Conservation (phyloP, 1,140 invertebrate genomes). For the Saccostrea cuccullata region DNA sequence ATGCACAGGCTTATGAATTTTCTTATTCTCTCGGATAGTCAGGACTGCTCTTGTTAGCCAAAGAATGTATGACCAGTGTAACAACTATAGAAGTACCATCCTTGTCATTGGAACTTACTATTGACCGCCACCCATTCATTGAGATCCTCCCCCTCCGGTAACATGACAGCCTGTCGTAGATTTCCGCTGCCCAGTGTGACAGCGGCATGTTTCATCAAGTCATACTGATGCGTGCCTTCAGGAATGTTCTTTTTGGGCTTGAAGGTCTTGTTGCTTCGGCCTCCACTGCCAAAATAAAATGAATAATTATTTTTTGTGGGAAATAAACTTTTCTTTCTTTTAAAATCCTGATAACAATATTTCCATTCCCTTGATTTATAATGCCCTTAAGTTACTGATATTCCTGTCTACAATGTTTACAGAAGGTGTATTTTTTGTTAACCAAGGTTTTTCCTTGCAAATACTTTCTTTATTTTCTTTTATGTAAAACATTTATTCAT, state of each 20-base stretch:
- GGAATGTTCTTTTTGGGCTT: slow-evolving; percentile 99
- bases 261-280: slow-evolving; percentile 84
- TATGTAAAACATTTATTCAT: not conserved
- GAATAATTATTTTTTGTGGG: not conserved
- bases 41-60: too few species aligned
- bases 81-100: too few species aligned
- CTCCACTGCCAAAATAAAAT: slow-evolving; percentile 69
- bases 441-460: not conserved
- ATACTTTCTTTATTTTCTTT: not conserved
- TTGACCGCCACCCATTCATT: slow-evolving; percentile 99
- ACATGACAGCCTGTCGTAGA: slow-evolving; percentile 94
- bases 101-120: slow-evolving; percentile 84
- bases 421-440: too few species aligned
- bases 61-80: too few species aligned
- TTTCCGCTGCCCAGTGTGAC: slow-evolving; percentile 98
- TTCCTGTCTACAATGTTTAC: too few species aligned
- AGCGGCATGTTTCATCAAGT: slow-evolving; percentile 99
- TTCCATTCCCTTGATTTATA: not conserved
- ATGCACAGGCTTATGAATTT: too few species aligned
- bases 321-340: not conserved
- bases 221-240: slow-evolving; percentile 99
- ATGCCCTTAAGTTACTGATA: not conserved
- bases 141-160: slow-evolving; percentile 99
- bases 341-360: not conserved
- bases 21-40: too few species aligned